phyloP scores from a whole-genome alignment of 37 sponge, comb jelly and placozoan genomes.

The Tethya wilhelma region DNA sequence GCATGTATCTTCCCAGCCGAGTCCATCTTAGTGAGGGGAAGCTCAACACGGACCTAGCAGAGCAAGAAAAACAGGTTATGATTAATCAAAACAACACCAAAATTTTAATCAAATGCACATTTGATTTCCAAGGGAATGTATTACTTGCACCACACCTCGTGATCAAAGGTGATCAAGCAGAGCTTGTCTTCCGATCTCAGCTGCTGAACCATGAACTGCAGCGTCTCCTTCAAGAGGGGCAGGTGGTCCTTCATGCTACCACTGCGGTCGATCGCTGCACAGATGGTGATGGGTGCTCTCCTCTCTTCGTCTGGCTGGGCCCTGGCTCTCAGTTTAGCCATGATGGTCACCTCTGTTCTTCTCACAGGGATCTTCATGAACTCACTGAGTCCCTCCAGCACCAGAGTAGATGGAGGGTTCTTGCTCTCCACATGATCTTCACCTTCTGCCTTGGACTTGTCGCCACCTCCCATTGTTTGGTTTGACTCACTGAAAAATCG shows the following conservation, averaged over 20 bases:
- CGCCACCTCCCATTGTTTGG: slow-evolving; percentile 53
- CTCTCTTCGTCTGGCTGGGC: slow-evolving; percentile 58
- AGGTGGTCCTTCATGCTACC: slow-evolving; percentile 93
- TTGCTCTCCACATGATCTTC: not conserved
- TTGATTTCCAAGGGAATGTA: not conserved
- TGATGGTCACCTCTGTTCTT: slow-evolving; percentile 48
- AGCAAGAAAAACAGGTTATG: not conserved
- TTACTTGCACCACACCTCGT: slow-evolving; percentile 60
- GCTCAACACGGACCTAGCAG: slow-evolving; percentile 34
- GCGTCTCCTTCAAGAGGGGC: slow-evolving; percentile 84
- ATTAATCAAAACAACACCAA: not conserved
- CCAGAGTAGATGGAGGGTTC: slow-evolving; percentile 17
- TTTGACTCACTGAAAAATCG: not conserved
- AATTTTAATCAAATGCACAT: not conserved
- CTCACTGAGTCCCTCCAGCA: slow-evolving; percentile 55
- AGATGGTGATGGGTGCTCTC: slow-evolving; percentile 89
- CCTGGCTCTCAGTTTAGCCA: slow-evolving; percentile 66
- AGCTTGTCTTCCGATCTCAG: slow-evolving; percentile 84
- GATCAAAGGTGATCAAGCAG: slow-evolving; percentile 84
- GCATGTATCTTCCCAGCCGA: slow-evolving; percentile 81
- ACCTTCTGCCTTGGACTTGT: slow-evolving; percentile 10
- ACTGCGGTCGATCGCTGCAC: slow-evolving; percentile 94
- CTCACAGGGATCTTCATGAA: slow-evolving; percentile 57
- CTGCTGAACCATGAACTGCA: slow-evolving; percentile 91
- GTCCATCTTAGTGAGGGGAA: slow-evolving; percentile 85